phyloP scores from a whole-genome alignment of 2,888 invertebrate species.

The Ceriagrion tenellum region DNA sequence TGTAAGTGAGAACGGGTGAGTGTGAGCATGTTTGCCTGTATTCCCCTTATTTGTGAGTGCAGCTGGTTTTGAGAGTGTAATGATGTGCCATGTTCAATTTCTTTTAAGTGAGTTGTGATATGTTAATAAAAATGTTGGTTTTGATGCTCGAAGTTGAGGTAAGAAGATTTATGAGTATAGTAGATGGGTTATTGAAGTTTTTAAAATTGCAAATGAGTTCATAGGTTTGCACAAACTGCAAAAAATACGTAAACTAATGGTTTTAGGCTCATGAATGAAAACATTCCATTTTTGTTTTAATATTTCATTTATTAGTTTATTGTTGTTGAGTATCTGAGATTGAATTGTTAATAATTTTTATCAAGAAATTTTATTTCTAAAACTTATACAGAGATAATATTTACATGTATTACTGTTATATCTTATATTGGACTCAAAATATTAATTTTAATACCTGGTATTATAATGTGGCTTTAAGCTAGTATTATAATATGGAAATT shows the following conservation, averaged over 20 bases:
- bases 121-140: background rate
- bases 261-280: background rate
- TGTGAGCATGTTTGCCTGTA: conserved; percentile 26
- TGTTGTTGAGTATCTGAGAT: background rate
- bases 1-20: background rate
- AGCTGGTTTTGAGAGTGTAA: background rate
- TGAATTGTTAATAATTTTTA: background rate
- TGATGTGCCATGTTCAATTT: background rate
- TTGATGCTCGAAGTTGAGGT: background rate
- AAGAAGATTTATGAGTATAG: background rate
- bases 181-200: background rate
- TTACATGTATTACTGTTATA: background rate
- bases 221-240: background rate
- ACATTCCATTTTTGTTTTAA: background rate
- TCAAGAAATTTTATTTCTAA: background rate
- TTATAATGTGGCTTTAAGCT: background rate
- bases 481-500: background rate
- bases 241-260: background rate
- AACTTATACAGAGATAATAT: background rate
- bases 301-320: background rate
- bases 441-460: conserved; percentile 12
- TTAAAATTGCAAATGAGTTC: background rate
- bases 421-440: background rate
- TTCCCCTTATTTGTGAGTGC: background rate
- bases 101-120: background rate